These are phyloP conservation scores for Kryptopterus vitreolus DNA, from an alignment of 2,797 vertebrate genomes.

Conservation along the genomic window DNA sequence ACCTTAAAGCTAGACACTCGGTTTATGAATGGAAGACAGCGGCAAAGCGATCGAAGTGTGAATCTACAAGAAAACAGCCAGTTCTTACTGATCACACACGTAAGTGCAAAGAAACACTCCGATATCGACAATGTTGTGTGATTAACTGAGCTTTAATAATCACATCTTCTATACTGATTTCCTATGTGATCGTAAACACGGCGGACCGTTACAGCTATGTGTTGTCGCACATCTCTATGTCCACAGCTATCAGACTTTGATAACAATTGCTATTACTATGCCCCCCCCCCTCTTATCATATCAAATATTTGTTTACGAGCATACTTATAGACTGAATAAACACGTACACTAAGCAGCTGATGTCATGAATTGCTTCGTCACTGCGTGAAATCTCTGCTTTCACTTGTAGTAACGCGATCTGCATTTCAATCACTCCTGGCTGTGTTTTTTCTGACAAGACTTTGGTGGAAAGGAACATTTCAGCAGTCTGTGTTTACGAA, in stretches of 20 bases:
- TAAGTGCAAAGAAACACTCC: background rate
- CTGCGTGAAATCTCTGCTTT: constrained; percentile 18
- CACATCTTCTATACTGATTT: background rate
- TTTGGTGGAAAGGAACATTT: background rate
- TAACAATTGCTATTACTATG: background rate
- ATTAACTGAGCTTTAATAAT: background rate
- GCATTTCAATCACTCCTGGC: constrained; percentile 28
- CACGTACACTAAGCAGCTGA: background rate
- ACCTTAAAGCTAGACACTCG: background rate
- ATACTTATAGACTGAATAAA: background rate
- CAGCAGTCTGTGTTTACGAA: background rate
- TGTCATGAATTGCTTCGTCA: background rate
- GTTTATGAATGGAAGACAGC: constrained; percentile 2
- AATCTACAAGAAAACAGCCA: background rate
- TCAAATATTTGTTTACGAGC: background rate
- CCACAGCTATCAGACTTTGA: background rate
- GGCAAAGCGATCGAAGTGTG: background rate
- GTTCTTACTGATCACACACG: constrained; percentile 17
- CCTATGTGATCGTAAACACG: background rate
- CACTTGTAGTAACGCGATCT: background rate
- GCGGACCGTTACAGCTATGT: constrained; percentile 1
- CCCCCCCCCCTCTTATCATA: background rate
- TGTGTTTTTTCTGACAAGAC: constrained; percentile 21
- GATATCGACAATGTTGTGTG: background rate
- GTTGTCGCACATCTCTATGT: background rate